These are phyloP conservation scores for Volucella inanis DNA, from an alignment of 2,888 invertebrate genomes.

Conservation along the genomic window DNA sequence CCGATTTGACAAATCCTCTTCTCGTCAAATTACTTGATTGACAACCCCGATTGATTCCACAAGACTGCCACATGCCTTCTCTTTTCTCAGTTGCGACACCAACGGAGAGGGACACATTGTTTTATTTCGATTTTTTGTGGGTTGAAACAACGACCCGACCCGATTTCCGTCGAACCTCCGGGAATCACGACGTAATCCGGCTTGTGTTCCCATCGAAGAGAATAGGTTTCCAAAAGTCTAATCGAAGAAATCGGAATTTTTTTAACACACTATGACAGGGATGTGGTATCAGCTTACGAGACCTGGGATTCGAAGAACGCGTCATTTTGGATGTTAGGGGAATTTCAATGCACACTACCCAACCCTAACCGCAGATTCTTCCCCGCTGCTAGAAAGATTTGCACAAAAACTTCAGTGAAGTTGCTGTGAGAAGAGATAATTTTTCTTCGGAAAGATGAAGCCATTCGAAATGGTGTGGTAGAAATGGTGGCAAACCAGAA, in stretches of 20 bases:
- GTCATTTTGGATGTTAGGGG: slow-evolving; percentile 24
- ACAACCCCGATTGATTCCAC: slow-evolving; percentile 34
- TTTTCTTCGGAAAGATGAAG: not conserved
- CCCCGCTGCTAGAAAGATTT: slow-evolving; percentile 4
- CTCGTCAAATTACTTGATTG: slow-evolving; percentile 40
- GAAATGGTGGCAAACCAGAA: not conserved
- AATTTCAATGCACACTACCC: not conserved
- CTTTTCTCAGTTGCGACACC: not conserved
- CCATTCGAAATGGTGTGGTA: not conserved
- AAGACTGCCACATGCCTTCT: slow-evolving; percentile 20
- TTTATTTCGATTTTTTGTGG: slow-evolving; percentile 1
- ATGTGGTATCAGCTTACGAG: slow-evolving; percentile 3
- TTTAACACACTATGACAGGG: slow-evolving; percentile 37
- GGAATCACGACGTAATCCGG: not conserved
- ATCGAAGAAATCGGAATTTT: slow-evolving; percentile 27
- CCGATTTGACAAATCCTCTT: slow-evolving; percentile 43
- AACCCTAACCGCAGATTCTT: not conserved
- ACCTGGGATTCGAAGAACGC: not conserved
- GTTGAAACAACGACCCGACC: too few relatives aligned
- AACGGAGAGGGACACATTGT: not conserved
- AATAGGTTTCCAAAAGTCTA: slow-evolving; percentile 14
- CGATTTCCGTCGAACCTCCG: not conserved
- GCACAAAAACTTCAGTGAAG: slow-evolving; percentile 38
- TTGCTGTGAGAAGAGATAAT: slow-evolving; percentile 34
- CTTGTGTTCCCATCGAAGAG: slow-evolving; percentile 8